These are phyloP conservation scores for Lamprotornis superbus DNA, from an alignment of 2,113 vertebrate species.

Conservation along the genomic window DNA sequence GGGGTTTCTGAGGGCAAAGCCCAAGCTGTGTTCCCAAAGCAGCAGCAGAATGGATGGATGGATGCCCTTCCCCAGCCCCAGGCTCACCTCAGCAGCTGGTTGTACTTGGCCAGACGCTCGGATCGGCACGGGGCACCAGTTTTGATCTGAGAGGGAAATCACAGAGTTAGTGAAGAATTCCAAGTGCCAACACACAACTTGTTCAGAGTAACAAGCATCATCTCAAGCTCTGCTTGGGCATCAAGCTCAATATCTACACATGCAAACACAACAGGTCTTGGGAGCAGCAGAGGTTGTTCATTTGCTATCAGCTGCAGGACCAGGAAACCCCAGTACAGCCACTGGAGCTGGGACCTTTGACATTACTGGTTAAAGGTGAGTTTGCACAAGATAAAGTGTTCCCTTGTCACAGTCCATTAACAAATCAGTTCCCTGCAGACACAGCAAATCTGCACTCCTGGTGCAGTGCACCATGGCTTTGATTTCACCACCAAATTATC, in stretches of 20 bases:
- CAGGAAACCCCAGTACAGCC: not conserved
- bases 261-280: not conserved
- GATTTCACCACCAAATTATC: rapidly evolving
- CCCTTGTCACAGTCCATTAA: not conserved
- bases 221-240: not conserved
- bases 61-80: rapidly evolving
- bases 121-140: conserved; percentile 96
- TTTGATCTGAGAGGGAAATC: conserved; percentile 83
- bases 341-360: not conserved
- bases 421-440: not conserved
- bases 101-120: conserved; percentile 97
- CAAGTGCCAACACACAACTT: not conserved
- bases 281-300: not conserved
- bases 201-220: not conserved
- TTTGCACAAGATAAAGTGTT: not conserved
- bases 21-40: not conserved
- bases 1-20: not conserved
- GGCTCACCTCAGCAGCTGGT: conserved; percentile 92
- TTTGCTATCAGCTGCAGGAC: not conserved
- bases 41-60: rapidly evolving
- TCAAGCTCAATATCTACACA: not conserved
- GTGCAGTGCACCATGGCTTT: not conserved
- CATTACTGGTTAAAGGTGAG: not conserved
- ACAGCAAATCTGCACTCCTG: not conserved
- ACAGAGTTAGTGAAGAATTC: not conserved